Percentiles rank a stretch among this genome's conserved stretches.
Evolutionary conservation across 2,888 invertebrate genomes (phyloP).

Genomic region (Aelia acuminata): DNA sequence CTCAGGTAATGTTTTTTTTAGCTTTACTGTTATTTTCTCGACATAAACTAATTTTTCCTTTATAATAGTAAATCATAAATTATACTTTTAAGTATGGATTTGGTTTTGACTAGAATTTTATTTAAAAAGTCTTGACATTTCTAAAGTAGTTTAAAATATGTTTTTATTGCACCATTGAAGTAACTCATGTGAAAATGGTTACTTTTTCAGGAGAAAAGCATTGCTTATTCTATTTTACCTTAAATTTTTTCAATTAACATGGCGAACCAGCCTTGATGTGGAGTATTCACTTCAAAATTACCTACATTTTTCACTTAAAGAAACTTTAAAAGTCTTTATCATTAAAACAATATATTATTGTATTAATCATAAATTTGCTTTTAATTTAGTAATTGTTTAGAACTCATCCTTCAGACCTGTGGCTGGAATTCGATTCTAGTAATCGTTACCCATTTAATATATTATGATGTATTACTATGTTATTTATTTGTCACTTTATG

Average conservation of each 20-base stretch:
- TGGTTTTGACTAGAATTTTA: background rate
- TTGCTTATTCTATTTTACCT: too few relatives aligned
- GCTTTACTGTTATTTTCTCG: background rate
- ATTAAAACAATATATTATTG: background rate
- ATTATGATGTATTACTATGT: background rate
- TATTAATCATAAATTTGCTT: too few relatives aligned
- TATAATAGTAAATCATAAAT: background rate
- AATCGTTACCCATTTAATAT: background rate
- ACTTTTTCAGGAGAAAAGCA: too few relatives aligned
- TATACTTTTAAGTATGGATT: background rate
- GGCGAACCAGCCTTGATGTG: background rate
- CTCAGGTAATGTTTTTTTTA: conserved; percentile 70
- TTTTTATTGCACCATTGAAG: too few relatives aligned
- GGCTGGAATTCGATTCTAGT: background rate
- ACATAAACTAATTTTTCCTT: background rate
- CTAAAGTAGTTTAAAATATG: background rate
- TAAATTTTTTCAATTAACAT: background rate
- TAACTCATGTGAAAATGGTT: too few relatives aligned
- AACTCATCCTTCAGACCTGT: background rate
- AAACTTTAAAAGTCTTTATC: too few relatives aligned
- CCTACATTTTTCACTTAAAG: too few relatives aligned
- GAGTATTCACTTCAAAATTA: background rate
- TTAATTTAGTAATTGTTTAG: too few relatives aligned
- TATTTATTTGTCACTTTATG: too few relatives aligned
- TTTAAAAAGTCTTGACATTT: background rate